These are phyloP conservation scores for Prionchulus punctatus DNA, from an alignment of 2,888 invertebrate species.

Conservation along the genomic window DNA sequence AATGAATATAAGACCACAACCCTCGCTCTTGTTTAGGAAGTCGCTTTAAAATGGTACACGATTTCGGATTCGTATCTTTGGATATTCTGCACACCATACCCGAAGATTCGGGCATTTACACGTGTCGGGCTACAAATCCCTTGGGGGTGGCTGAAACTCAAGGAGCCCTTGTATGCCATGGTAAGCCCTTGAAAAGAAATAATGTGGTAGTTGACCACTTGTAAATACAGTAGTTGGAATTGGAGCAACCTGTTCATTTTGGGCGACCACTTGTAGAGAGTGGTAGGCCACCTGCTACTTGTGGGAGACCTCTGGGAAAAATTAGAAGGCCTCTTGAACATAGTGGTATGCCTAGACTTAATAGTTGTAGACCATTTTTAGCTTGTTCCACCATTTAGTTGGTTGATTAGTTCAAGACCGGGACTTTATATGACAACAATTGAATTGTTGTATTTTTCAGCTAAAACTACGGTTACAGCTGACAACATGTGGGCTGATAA, in stretches of 20 bases:
- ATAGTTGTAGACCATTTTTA: no score
- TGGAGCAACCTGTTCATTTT: no score
- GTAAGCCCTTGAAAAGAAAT: no score
- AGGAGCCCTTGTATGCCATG: slow-evolving; percentile 1
- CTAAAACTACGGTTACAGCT: background rate
- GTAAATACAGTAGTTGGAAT: no score
- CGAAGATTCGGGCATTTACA: slow-evolving; percentile 82
- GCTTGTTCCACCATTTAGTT: no score
- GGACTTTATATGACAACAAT: background rate
- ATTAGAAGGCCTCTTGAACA: background rate
- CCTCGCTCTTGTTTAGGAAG: slow-evolving; percentile 50
- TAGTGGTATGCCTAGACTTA: no score
- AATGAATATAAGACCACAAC: background rate
- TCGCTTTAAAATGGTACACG: slow-evolving; percentile 86
- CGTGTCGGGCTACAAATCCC: slow-evolving; percentile 80
- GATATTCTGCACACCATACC: slow-evolving; percentile 71
- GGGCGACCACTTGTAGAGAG: no score
- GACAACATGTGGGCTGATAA: background rate
- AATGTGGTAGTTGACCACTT: no score
- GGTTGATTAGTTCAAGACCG: background rate
- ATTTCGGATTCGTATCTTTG: slow-evolving; percentile 83
- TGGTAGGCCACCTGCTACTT: no score
- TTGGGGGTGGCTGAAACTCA: slow-evolving; percentile 59
- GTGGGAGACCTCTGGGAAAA: background rate
- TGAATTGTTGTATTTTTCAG: background rate